phyloP scores from a whole-genome alignment of 64 coral and sea anemone genomes.

The Acropora tenuis region DNA sequence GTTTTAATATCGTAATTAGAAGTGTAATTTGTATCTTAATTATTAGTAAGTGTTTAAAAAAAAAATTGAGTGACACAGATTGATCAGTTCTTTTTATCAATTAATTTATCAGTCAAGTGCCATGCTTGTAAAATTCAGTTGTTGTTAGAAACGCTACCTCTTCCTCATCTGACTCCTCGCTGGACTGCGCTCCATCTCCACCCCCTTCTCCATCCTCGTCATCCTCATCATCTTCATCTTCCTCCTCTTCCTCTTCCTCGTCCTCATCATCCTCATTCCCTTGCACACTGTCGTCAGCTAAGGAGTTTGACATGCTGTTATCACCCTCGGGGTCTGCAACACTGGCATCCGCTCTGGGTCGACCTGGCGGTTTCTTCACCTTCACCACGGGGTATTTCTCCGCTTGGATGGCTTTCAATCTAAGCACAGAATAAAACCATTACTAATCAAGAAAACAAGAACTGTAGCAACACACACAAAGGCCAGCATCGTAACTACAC shows the following conservation, averaged over 20 bases:
- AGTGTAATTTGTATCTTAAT: no score
- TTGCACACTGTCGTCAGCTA: conserved; percentile 64
- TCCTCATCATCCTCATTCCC: conserved; percentile 95
- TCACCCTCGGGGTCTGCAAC: conserved; percentile 68
- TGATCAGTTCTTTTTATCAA: no score
- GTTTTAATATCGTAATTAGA: no score
- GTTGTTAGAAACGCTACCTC: conserved; percentile 47
- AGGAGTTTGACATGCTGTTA: conserved; percentile 70
- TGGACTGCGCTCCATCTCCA: conserved; percentile 77
- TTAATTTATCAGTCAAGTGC: no score
- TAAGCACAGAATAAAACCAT: neutral
- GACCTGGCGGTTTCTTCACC: conserved; percentile 88
- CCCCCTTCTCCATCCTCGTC: conserved; percentile 87
- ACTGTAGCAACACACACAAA: neutral
- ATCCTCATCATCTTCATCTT: conserved; percentile 96
- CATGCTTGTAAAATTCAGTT: no score
- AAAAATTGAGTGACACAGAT: no score
- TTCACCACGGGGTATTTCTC: conserved; percentile 97
- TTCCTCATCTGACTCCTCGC: conserved; percentile 93
- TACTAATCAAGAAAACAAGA: neutral
- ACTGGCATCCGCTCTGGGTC: conserved; percentile 75
- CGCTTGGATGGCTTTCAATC: conserved; percentile 90
- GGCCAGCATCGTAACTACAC: no score
- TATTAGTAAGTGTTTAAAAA: no score
- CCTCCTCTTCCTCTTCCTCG: conserved; percentile 95